Evolutionary conservation across 2,113 vertebrate genomes (phyloP).

Genomic region (Chionis minor): DNA sequence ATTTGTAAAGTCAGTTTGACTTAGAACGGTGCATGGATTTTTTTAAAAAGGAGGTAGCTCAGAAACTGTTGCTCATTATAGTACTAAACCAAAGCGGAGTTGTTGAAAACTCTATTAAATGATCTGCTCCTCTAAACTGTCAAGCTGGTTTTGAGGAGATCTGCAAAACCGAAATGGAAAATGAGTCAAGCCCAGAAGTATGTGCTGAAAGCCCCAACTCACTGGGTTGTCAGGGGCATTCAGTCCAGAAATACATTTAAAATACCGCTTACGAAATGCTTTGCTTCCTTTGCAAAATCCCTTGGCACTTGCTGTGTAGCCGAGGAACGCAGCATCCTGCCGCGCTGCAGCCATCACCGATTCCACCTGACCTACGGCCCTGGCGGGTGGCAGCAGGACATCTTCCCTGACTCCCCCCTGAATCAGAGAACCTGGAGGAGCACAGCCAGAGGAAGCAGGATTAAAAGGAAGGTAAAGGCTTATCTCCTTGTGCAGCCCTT

Average conservation of each 20-base stretch:
- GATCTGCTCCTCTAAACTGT: background rate
- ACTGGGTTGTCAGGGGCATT: background rate
- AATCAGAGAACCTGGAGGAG: background rate
- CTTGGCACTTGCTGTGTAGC: background rate
- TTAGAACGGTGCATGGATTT: background rate
- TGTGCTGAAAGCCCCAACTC: slow-evolving; percentile 37
- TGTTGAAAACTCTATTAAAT: background rate
- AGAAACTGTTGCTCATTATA: background rate
- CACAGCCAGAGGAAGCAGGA: background rate
- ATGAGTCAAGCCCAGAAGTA: slow-evolving; percentile 10
- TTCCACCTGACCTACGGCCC: background rate
- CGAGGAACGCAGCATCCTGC: background rate
- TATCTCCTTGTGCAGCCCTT: background rate
- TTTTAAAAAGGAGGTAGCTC: background rate
- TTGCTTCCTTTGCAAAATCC: background rate
- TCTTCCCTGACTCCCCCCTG: background rate
- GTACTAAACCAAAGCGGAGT: background rate
- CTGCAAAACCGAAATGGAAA: background rate
- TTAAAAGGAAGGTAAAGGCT: background rate
- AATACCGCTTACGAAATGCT: background rate
- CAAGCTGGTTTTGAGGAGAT: background rate
- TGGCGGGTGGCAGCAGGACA: rapidly evolving
- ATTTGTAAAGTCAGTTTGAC: background rate
- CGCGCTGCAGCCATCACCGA: background rate
- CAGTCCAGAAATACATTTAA: slow-evolving; percentile 19